Conservation (phyloP, 2,797 vertebrate species). For the Fundulus diaphanus region DNA sequence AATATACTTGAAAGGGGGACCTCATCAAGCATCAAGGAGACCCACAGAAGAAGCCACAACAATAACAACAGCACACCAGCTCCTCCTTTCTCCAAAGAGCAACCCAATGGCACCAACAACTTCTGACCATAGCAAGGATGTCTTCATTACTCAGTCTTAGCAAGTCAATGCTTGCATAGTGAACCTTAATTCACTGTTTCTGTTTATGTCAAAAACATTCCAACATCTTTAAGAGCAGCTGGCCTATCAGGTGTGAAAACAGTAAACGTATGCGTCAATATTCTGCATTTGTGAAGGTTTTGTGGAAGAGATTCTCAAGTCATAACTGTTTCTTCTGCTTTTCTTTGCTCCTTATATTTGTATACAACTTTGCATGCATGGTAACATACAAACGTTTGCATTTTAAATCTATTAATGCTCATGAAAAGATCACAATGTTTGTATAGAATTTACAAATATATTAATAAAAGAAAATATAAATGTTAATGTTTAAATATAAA, state of each 20-base stretch:
- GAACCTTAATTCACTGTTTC: constrained; percentile 21
- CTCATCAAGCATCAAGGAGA: constrained; percentile 71
- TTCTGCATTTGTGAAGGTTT: constrained; percentile 13
- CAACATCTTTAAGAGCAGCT: constrained; percentile 68
- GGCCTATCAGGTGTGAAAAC: constrained; percentile 11
- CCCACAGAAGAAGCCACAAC: constrained; percentile 78
- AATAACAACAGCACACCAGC: constrained; percentile 80
- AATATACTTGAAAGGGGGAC: constrained; percentile 78
- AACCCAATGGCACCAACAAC: constrained; percentile 59
- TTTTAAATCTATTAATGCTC: not conserved
- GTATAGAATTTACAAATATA: constrained; percentile 1
- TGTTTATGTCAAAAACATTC: constrained; percentile 80
- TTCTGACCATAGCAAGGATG: constrained; percentile 33
- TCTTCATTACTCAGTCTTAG: constrained; percentile 15
- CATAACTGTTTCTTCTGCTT: not conserved
- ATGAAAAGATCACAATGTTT: not conserved
- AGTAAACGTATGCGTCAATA: constrained; percentile 16
- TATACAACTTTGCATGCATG: constrained; percentile 3
- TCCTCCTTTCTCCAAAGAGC: constrained; percentile 50
- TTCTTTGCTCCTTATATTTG: not conserved
- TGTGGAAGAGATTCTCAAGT: not conserved
- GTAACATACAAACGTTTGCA: not conserved
- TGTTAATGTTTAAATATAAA: not conserved
- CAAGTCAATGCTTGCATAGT: constrained; percentile 10
- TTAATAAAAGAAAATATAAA: not conserved